Evolutionary conservation across 2,797 vertebrate genomes (phyloP).

Genomic region (Chlorospingus flavigularis): DNA sequence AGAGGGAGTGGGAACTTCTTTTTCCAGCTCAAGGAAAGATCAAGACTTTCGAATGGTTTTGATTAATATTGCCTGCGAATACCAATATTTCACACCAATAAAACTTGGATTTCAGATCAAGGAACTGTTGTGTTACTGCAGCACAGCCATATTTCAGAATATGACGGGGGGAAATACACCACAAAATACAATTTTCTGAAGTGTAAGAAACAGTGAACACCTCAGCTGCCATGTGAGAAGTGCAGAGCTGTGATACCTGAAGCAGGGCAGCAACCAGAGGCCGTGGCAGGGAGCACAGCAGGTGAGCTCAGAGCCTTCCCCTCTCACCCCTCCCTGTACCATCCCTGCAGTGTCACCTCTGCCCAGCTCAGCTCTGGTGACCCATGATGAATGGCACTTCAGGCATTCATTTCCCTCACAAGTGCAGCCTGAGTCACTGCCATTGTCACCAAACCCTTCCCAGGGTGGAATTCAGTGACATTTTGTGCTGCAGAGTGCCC

Average conservation of each 20-base stretch:
- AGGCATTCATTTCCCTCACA: background rate
- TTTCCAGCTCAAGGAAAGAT: background rate
- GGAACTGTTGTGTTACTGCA: background rate
- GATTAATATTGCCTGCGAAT: background rate
- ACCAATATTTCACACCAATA: background rate
- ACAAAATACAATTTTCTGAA: background rate
- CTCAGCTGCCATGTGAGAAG: background rate
- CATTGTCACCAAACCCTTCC: background rate
- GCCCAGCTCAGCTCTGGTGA: background rate
- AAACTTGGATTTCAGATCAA: background rate
- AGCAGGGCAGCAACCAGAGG: background rate
- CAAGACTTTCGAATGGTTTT: conserved; percentile 4
- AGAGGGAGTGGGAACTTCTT: background rate
- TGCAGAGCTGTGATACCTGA: background rate
- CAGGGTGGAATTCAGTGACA: background rate
- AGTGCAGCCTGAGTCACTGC: background rate
- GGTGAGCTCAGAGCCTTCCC: background rate
- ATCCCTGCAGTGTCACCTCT: background rate
- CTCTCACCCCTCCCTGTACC: background rate
- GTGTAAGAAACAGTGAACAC: background rate
- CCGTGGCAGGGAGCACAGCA: background rate
- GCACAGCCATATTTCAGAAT: background rate
- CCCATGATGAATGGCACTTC: rapidly evolving
- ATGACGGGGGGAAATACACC: background rate
- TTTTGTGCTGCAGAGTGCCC: background rate